A percentile compares a stretch with the other conserved stretches of the same genome.
These are phyloP conservation scores for Orchesella flavescens DNA, from an alignment of 2,888 invertebrate species.

Conservation along the genomic window DNA sequence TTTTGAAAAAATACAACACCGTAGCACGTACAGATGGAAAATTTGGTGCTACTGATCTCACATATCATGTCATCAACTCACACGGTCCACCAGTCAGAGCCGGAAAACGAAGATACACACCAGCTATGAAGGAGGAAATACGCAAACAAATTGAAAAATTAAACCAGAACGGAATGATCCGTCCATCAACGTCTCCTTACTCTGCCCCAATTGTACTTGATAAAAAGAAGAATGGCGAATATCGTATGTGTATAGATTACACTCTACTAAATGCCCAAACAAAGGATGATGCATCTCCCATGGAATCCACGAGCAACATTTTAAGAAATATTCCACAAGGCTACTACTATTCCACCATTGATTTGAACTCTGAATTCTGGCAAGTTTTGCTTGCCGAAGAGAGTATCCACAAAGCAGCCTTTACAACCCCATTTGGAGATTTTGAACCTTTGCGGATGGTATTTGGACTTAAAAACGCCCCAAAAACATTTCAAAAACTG, in stretches of 20 bases:
- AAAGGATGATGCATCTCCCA: not conserved
- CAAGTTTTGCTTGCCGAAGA: conserved; percentile 30
- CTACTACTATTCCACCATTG: conserved; percentile 29
- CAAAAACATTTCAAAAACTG: conserved; percentile 32
- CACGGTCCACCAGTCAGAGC: conserved; percentile 10
- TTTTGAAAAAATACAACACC: conserved; percentile 11
- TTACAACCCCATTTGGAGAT: conserved; percentile 27
- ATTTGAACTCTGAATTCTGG: conserved; percentile 36
- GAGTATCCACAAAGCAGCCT: conserved; percentile 44
- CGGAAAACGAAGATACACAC: too few relatives aligned
- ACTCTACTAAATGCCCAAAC: conserved; percentile 30
- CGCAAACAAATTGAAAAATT: conserved; percentile 21
- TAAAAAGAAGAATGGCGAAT: conserved; percentile 15
- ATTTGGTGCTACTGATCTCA: not conserved
- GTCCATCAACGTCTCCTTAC: conserved; percentile 20
- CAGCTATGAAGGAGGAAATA: conserved; percentile 1
- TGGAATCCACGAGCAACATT: conserved; percentile 12
- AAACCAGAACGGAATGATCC: conserved; percentile 10
- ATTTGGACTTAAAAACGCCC: conserved; percentile 51
- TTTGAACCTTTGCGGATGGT: conserved; percentile 42
- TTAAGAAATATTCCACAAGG: conserved; percentile 41
- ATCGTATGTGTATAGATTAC: conserved; percentile 41
- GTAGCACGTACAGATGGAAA: conserved; percentile 4
- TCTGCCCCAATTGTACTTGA: conserved; percentile 21
- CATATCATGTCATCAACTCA: conserved; percentile 37